phyloP scores from a whole-genome alignment of 2,797 vertebrate species.

The Lates japonicus region DNA sequence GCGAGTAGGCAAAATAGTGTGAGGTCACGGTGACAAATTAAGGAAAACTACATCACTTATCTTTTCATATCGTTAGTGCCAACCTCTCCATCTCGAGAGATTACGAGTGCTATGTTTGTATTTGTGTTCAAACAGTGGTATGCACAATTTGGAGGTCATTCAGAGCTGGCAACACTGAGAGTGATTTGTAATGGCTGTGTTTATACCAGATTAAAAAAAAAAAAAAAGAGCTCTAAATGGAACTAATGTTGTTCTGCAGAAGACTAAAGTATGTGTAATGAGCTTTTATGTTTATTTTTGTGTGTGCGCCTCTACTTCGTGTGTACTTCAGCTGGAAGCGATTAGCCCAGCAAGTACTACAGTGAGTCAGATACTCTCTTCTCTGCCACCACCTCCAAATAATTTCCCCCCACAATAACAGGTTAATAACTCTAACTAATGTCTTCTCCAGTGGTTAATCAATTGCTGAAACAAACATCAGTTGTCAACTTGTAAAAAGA shows the following conservation, averaged over 20 bases:
- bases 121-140: conserved; percentile 7
- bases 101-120: not conserved
- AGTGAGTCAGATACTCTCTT: not conserved
- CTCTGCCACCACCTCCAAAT: not conserved
- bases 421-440: not conserved
- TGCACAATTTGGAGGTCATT: conserved; percentile 5
- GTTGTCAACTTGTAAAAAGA: not conserved
- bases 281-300: conserved; percentile 3
- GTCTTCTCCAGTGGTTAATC: not conserved
- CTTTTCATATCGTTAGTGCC: conserved; percentile 2
- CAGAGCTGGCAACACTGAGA: not conserved
- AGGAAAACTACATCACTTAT: conserved; percentile 25
- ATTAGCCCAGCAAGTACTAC: not conserved
- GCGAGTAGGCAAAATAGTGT: conserved; percentile 16
- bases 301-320: not conserved
- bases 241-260: not conserved
- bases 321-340: not conserved
- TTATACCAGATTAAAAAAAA: not conserved
- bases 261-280: conserved; percentile 8
- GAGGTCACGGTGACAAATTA: conserved; percentile 44
- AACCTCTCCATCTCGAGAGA: conserved; percentile 6
- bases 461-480: not conserved
- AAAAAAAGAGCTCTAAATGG: not conserved
- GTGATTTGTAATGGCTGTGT: not conserved
- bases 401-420: not conserved